These are phyloP conservation scores for Leptinotarsa undecemlineata DNA, from an alignment of 1,140 invertebrate genomes.

Conservation along the genomic window DNA sequence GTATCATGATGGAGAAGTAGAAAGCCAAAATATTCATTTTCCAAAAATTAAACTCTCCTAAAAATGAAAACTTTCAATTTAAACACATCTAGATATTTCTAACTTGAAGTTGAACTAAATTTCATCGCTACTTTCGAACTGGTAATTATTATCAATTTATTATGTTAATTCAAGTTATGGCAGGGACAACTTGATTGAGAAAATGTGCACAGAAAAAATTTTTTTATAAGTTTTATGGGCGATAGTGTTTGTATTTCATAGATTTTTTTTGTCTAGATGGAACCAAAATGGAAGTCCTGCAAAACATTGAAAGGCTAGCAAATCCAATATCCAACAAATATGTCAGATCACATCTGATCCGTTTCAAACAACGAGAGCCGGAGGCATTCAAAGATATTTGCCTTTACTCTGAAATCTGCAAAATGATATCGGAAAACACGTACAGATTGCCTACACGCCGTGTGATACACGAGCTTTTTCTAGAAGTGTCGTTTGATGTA, in stretches of 20 bases:
- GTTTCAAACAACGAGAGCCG: constrained; percentile 86
- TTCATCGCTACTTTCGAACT: no score
- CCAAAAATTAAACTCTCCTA: no score
- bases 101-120: no score
- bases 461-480: constrained; percentile 93
- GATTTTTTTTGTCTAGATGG: constrained; percentile 31
- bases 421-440: constrained; percentile 74
- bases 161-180: neutral
- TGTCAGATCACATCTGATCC: constrained; percentile 68
- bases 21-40: no score
- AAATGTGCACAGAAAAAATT: neutral
- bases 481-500: constrained; percentile 66
- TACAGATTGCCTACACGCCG: constrained; percentile 82
- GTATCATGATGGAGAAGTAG: no score
- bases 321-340: constrained; percentile 72
- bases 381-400: constrained; percentile 85
- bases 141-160: neutral
- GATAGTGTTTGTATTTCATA: constrained; percentile 9
- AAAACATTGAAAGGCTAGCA: constrained; percentile 67
- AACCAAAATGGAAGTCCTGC: constrained; percentile 58
- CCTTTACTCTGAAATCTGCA: constrained; percentile 90
- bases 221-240: neutral
- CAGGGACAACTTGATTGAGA: neutral
- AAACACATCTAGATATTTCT: no score
- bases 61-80: no score